A percentile compares a stretch with the other conserved stretches of the same genome.
These are phyloP conservation scores for Pogonocichla stellata DNA, from an alignment of 2,113 vertebrate species.

Conservation along the genomic window DNA sequence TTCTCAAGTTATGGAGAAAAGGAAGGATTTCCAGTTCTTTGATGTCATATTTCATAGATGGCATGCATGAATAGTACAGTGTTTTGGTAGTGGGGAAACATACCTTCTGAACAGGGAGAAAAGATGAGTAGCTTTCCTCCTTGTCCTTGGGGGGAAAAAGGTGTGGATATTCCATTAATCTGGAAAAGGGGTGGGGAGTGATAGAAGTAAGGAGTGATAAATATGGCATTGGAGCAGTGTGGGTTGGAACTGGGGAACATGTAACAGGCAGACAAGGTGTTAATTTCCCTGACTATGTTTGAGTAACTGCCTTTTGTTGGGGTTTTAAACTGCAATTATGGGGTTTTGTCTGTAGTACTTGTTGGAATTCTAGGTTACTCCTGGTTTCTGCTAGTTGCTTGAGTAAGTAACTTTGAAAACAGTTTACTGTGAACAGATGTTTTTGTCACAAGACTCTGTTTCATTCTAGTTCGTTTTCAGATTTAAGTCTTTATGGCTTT, in stretches of 20 bases:
- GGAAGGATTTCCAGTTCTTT: not conserved
- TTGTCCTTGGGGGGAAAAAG: not conserved
- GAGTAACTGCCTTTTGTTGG: not conserved
- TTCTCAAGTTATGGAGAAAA: not conserved
- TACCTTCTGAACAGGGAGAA: not conserved
- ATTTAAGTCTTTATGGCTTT: not conserved
- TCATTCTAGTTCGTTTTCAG: not conserved
- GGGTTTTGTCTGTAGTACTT: not conserved
- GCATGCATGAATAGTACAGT: not conserved
- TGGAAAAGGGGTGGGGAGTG: not conserved
- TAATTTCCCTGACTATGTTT: not conserved
- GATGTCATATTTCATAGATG: not conserved
- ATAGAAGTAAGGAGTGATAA: not conserved
- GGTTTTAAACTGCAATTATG: not conserved
- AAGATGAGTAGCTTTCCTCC: not conserved
- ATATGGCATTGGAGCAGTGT: not conserved
- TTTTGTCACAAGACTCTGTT: not conserved
- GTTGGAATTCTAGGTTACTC: not conserved
- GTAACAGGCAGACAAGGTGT: not conserved
- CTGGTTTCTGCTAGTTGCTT: not conserved
- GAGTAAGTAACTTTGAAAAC: not conserved
- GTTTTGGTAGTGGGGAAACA: not conserved
- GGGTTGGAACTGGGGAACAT: not conserved
- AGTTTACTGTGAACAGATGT: not conserved
- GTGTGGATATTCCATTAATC: not conserved